phyloP scores from a whole-genome alignment of 1,140 invertebrate genomes.

The Pseudachorutes palmiensis region DNA sequence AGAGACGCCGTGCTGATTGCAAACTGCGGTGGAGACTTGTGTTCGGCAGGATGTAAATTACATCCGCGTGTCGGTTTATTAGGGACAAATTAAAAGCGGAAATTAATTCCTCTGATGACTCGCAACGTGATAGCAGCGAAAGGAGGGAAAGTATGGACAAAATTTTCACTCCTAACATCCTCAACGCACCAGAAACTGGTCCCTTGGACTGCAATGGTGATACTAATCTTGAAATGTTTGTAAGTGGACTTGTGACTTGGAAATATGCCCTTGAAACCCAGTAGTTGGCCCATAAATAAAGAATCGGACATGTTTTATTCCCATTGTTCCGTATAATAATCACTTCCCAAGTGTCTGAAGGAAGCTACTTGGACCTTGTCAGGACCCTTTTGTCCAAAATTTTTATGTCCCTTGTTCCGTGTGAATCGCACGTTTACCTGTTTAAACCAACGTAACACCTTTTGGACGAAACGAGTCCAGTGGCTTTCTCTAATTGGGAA shows the following conservation, averaged over 20 bases:
- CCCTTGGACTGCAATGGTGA: too few relatives aligned
- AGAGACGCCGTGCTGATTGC: background rate
- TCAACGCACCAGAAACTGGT: too few relatives aligned
- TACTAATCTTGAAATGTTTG: too few relatives aligned
- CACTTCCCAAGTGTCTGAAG: background rate
- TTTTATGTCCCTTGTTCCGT: background rate
- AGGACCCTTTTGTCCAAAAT: too few relatives aligned
- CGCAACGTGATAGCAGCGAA: too few relatives aligned
- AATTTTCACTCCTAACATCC: too few relatives aligned
- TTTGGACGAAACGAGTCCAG: background rate
- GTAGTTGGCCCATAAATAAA: background rate
- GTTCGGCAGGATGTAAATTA: background rate
- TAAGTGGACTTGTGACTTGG: too few relatives aligned
- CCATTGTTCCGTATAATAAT: constrained; percentile 5
- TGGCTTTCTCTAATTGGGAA: background rate
- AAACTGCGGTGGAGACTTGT: background rate
- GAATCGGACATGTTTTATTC: background rate
- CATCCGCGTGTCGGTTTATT: background rate
- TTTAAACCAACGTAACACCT: background rate
- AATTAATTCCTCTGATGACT: background rate
- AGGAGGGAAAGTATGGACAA: too few relatives aligned
- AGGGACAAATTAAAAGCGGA: background rate
- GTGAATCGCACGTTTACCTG: background rate
- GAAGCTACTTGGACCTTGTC: background rate
- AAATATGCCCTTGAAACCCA: too few relatives aligned